Base-by-base conservation (phyloP, 2,797 vertebrate species). In the Clarias platycephalus region DNA sequence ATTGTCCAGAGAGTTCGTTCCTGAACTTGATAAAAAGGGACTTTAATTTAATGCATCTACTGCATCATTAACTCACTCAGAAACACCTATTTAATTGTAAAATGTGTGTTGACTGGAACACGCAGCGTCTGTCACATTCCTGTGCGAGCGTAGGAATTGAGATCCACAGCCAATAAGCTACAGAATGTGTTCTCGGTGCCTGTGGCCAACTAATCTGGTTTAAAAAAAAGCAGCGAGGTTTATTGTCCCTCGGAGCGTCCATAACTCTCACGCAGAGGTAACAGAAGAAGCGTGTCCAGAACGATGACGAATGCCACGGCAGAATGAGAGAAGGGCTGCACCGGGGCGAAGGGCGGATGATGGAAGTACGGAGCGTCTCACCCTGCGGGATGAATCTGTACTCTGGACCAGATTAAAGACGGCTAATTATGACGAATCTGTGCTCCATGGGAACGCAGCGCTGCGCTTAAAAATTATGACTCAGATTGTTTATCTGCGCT, bases 231-330 rank as follows among this genome's bases (percentile, higher is more conserved):
- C 53, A 66, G 63, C 44, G 67, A 82, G 83, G 71, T 88, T 88
- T 88, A 88, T 83, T 78, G 83, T 81, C 68, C 85, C 88, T 88
- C 84, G 88, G 80, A 90, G 83, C 49, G 53, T 89, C 90, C 80
- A 89, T 89, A 89, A 90, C 82, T 84, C 80, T 26, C 86, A 80
- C 83, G 86, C 87, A 88, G 78, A 83, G 81, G 85, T 81, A 83
- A 85, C 64, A 64, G 83, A 87, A 64, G 83, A 87, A 84, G 49
- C 12, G 80, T 28, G 86, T 85, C 81, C 88, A 81, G 83, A 84
- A 79, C 74, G 62, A 89, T 88, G 85, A 84, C 49, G 87, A 78
- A 86, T 88, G 31, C 26, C n/a, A n/a, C 7, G 84, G 85, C 66
- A 58, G 81, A 88, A 87, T 85, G 81, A 83, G 68, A 53, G 58